Percentiles rank a stretch among this genome's conserved stretches.
Evolutionary conservation across 2,797 vertebrate genomes (phyloP).

Genomic region (Gobionotothen gibberifrons): DNA sequence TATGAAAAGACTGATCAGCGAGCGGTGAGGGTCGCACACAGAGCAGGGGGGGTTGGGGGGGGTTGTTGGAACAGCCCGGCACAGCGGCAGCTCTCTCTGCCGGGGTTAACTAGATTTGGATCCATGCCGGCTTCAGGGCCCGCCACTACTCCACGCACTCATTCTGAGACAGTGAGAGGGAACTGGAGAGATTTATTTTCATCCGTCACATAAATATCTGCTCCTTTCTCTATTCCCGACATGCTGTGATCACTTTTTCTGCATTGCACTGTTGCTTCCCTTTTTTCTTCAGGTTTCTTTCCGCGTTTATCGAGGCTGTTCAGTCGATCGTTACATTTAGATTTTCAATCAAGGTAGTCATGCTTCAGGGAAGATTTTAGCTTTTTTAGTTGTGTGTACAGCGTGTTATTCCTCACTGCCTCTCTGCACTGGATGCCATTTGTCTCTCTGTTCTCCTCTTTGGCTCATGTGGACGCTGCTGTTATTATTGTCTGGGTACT

Average conservation of each 20-base stretch:
- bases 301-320: conserved; percentile 33
- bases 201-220: conserved; percentile 1
- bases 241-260: conserved; percentile 6
- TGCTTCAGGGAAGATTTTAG: conserved; percentile 24
- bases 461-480: conserved; percentile 28
- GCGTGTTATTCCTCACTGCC: conserved; percentile 25
- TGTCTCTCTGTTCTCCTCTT: conserved; percentile 35
- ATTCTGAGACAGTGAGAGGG: conserved; percentile 25
- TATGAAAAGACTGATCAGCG: conserved; percentile 27
- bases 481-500: conserved; percentile 57
- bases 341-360: conserved; percentile 28
- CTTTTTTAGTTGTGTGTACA: conserved; percentile 31
- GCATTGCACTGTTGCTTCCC: conserved; percentile 21
- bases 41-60: conserved; percentile 37
- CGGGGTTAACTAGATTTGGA: conserved; percentile 74
- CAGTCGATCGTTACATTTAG: conserved; percentile 25
- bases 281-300: conserved; percentile 14
- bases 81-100: conserved; percentile 23
- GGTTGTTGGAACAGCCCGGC: conserved; percentile 19
- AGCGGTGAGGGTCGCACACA: conserved; percentile 41
- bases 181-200: conserved; percentile 18
- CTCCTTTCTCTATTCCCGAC: background rate
- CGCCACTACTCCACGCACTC: conserved; percentile 15
- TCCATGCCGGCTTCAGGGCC: conserved; percentile 38
- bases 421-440: conserved; percentile 33